These are phyloP conservation scores for Fringilla coelebs DNA, from an alignment of 2,797 vertebrate genomes.

Conservation along the genomic window DNA sequence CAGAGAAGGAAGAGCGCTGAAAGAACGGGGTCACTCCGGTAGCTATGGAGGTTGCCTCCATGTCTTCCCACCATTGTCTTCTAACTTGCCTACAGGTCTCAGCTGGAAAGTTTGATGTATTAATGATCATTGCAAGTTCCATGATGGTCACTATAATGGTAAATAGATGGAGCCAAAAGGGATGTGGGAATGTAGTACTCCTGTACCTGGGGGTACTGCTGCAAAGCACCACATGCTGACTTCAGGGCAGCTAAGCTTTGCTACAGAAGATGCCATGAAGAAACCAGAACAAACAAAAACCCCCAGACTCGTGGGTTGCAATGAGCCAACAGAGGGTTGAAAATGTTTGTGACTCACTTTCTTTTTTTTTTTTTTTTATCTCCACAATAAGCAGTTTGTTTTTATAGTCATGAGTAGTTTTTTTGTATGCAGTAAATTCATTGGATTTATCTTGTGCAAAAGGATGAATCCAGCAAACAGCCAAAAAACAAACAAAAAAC, in stretches of 20 bases:
- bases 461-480: background rate
- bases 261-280: background rate
- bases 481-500: constrained; percentile 7
- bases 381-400: background rate
- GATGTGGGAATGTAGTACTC: accelerated
- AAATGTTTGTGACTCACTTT: background rate
- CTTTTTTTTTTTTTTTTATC: background rate
- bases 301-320: background rate
- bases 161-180: background rate
- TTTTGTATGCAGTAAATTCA: background rate
- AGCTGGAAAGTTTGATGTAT: background rate
- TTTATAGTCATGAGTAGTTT: background rate
- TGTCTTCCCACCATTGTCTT: background rate
- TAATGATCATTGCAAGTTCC: background rate
- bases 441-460: background rate
- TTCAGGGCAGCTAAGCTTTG: background rate
- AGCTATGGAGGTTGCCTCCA: background rate
- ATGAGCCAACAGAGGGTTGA: background rate
- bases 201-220: background rate
- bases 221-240: background rate
- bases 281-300: background rate
- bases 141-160: background rate
- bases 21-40: background rate
- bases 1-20: background rate
- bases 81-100: background rate